Evolutionary conservation across 1,140 invertebrate genomes (phyloP).

Genomic region (Brachionus paranguensis): DNA sequence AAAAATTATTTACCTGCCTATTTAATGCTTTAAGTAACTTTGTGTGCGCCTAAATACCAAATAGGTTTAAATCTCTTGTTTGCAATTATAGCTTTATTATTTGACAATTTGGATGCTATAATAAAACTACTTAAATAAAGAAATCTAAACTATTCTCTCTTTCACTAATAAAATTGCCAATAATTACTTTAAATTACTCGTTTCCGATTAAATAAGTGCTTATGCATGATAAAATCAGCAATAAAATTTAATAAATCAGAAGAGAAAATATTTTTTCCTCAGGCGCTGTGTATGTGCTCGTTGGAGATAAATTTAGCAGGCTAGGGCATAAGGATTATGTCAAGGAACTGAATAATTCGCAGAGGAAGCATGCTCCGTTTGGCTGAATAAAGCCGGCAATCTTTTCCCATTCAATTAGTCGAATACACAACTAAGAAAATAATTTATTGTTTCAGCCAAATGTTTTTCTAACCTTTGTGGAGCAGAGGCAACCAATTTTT

Average conservation of each 20-base stretch:
- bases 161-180: background rate
- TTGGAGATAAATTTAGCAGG: background rate
- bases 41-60: background rate
- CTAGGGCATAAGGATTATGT: background rate
- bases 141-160: background rate
- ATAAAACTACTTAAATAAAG: background rate
- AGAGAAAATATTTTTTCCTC: background rate
- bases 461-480: background rate
- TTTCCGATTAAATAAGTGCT: conserved; percentile 26
- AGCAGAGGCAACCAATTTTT: background rate
- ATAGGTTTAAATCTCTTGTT: background rate
- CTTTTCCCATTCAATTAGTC: background rate
- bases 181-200: conserved; percentile 17
- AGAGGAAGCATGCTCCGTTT: background rate
- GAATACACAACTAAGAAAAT: background rate
- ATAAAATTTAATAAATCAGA: background rate
- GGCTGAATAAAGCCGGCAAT: background rate
- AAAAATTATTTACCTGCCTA: background rate
- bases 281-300: background rate
- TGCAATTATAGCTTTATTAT: background rate
- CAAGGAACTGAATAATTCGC: background rate
- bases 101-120: background rate
- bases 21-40: background rate
- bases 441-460: background rate
- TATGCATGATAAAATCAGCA: conserved; percentile 29